Conservation (phyloP, 2,113 vertebrate species). For the Myiagra hebetior region DNA sequence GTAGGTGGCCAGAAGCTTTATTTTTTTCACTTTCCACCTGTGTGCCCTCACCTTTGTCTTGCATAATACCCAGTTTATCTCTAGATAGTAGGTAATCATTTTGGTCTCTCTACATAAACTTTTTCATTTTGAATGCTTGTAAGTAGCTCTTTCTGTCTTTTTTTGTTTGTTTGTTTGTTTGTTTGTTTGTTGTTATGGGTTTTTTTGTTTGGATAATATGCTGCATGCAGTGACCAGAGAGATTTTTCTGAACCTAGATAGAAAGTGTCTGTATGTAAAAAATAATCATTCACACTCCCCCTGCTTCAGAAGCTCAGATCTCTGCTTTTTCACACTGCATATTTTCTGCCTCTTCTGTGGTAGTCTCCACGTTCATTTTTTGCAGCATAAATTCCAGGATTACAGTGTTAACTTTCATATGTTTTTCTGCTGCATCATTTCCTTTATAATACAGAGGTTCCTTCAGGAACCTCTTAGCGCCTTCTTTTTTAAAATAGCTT, state of each 20-base stretch:
- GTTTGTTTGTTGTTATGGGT: not conserved
- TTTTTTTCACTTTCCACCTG: not conserved
- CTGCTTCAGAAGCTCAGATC: not conserved
- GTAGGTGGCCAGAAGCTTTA: not conserved
- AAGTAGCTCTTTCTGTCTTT: not conserved
- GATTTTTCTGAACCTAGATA: not conserved
- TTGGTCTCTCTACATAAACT: not conserved
- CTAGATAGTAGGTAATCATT: not conserved
- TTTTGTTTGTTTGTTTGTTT: not conserved
- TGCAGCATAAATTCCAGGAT: not conserved
- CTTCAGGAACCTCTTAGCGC: not conserved
- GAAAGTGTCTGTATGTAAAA: not conserved
- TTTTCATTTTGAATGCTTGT: not conserved
- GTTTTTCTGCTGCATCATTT: not conserved
- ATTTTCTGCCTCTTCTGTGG: not conserved
- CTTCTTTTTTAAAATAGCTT: not conserved
- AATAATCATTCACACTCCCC: not conserved
- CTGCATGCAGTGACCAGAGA: not conserved
- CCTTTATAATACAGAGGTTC: not conserved
- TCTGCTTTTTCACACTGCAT: not conserved
- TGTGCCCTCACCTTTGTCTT: not conserved
- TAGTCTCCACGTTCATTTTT: not conserved
- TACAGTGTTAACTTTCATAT: not conserved
- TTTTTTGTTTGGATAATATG: not conserved
- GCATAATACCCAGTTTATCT: not conserved